Evolutionary conservation across 2,113 vertebrate genomes (phyloP), one percentile per base, ranked within the genome.

Genomic region (Cyanoderma ruficeps): DNA sequence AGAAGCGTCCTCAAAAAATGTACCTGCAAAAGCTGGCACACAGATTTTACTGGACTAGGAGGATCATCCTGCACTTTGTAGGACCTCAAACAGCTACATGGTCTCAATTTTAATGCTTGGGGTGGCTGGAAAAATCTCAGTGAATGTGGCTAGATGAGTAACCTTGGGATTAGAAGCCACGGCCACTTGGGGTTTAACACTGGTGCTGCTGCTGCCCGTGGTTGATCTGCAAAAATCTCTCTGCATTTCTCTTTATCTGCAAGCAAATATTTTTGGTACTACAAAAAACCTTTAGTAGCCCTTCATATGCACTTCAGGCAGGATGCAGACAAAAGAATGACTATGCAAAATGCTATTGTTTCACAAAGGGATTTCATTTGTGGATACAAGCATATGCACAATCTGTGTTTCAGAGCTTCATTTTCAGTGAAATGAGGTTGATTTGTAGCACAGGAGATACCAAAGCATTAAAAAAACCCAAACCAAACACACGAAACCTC

Each of bases 41-140:
- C 2, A 22, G 44, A 31, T 52, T 84, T 91, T 35, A 31, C 28
- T 28, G 9, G 9, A 31, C 17, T 27, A 24, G 53, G 56, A 89
- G 33, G 42, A 67, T 68, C 15, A 56, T 49, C 68, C 35, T 50
- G 30, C 61, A 50, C 25, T 83, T 33, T 16, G 27, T 4, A 70
- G 27, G 23, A 64, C 31, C 35, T 55, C 37, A 56, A 16, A 42
- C 8, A 49, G 37, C n/a, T 15, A 11, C 60, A 20, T 4, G 13
- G 69, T 42, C 23, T 82, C 65, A 76, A 9, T 19, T 33, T 41
- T 6, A 39, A 55, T 19, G 55, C 60, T 33, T 16, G 1, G 44
- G 28, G 21, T 2, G 0, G 27, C 31, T 76, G 47, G 61, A n/a
- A 82, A 77, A 33, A 35, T 24, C 24, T 37, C 1, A 0, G 8